phyloP scores from a whole-genome alignment of 2,888 invertebrate genomes.

The Epicampocera succincta region DNA sequence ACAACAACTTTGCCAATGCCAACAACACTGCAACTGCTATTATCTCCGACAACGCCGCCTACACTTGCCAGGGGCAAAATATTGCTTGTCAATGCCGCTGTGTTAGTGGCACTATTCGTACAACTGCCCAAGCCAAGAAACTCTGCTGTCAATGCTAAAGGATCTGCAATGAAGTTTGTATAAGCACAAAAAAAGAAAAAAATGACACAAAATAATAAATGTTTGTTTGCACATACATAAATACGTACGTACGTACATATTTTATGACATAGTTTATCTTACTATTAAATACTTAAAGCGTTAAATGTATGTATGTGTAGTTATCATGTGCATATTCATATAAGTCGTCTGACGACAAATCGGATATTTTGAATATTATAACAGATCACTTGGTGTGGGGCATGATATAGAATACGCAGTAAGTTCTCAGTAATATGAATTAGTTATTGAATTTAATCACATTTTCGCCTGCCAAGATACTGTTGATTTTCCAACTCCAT shows the following conservation, averaged over 20 bases:
- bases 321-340: neutral
- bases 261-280: neutral
- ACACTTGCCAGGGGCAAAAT: constrained; percentile 70
- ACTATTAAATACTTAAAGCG: neutral
- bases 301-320: neutral
- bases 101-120: constrained; percentile 59
- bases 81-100: constrained; percentile 65
- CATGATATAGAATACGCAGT: too few species aligned
- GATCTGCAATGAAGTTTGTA: constrained; percentile 73
- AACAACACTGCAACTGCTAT: constrained; percentile 63
- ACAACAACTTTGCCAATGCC: constrained; percentile 51
- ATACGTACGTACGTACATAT: neutral
- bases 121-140: constrained; percentile 77
- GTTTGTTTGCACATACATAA: neutral
- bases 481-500: too few species aligned
- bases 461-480: too few species aligned
- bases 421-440: too few species aligned
- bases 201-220: constrained; percentile 5
- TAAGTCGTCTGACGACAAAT: too few species aligned
- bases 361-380: too few species aligned
- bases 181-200: too few species aligned
- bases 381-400: too few species aligned
- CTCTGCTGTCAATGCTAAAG: constrained; percentile 79
- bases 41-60: constrained; percentile 73
- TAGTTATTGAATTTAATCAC: too few species aligned